These are phyloP conservation scores for Sesamia nonagrioides DNA, from an alignment of 1,140 invertebrate species.

Conservation along the genomic window DNA sequence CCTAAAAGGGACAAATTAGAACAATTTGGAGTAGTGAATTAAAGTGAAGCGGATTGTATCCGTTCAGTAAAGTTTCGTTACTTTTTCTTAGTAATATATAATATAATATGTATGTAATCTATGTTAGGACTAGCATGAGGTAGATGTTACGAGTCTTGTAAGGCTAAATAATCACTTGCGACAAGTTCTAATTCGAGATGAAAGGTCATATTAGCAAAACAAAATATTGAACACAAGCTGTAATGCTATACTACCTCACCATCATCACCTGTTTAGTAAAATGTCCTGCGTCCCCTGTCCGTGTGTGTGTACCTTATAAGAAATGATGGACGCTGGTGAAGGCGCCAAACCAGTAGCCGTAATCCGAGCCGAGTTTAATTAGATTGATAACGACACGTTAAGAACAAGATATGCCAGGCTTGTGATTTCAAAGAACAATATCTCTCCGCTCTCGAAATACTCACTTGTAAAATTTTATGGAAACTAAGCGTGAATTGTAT, in stretches of 20 bases:
- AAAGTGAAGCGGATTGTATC: slow-evolving; percentile 26
- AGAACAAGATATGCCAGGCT: no score
- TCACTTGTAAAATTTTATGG: slow-evolving; percentile 22
- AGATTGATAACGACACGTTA: no score
- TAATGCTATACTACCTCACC: no score
- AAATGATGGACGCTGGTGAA: no score
- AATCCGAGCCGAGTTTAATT: no score
- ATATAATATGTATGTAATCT: slow-evolving; percentile 22
- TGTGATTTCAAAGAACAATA: background rate
- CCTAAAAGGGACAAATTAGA: slow-evolving; percentile 44
- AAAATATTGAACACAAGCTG: no score
- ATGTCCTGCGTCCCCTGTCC: no score
- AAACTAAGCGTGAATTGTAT: slow-evolving; percentile 18
- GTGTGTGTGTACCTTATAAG: no score
- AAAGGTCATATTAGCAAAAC: no score
- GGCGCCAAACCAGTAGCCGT: no score
- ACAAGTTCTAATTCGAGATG: no score
- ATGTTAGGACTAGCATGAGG: background rate
- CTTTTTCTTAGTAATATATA: slow-evolving; percentile 3
- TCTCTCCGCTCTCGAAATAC: background rate
- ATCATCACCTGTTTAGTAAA: no score
- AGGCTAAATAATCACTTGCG: slow-evolving; percentile 25
- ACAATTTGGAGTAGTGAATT: slow-evolving; percentile 44
- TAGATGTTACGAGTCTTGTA: background rate
- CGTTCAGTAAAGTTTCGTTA: slow-evolving; percentile 26